Conservation (phyloP, 2,888 invertebrate species). For the Oscheius sp. region DNA sequence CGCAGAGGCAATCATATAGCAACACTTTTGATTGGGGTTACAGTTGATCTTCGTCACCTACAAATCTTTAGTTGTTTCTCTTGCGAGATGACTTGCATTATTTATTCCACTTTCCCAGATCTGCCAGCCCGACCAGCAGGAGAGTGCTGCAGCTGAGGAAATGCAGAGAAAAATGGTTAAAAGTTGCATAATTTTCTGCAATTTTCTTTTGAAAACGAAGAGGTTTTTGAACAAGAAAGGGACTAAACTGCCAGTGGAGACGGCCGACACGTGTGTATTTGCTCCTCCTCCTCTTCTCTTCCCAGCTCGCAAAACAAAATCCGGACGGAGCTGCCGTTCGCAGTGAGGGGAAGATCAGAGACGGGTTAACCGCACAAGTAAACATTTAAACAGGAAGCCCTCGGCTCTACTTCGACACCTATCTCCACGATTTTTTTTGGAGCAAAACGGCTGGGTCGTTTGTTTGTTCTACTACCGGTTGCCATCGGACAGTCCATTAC, state of each 20-base stretch:
- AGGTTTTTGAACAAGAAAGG: not conserved
- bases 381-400: slow-evolving; percentile 7
- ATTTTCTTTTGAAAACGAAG: not conserved
- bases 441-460: not conserved
- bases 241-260: not conserved
- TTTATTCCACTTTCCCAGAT: slow-evolving; percentile 26
- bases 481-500: not conserved
- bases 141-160: not conserved
- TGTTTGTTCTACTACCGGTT: slow-evolving; percentile 2
- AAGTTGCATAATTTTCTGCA: not conserved
- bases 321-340: slow-evolving; percentile 9
- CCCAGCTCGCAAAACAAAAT: slow-evolving; percentile 8
- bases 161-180: not conserved
- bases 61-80: no score
- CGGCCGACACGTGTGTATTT: not conserved
- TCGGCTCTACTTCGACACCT: no score
- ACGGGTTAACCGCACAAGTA: not conserved
- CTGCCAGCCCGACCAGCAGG: slow-evolving; percentile 24
- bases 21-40: slow-evolving; percentile 1
- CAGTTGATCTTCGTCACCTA: slow-evolving; percentile 12
- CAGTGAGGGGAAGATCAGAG: not conserved
- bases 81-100: no score
- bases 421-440: no score
- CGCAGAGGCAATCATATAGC: slow-evolving; percentile 9
- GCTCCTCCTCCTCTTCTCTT: not conserved